Conservation (phyloP, 1,140 invertebrate genomes). For the Tetramorium simillimum region DNA sequence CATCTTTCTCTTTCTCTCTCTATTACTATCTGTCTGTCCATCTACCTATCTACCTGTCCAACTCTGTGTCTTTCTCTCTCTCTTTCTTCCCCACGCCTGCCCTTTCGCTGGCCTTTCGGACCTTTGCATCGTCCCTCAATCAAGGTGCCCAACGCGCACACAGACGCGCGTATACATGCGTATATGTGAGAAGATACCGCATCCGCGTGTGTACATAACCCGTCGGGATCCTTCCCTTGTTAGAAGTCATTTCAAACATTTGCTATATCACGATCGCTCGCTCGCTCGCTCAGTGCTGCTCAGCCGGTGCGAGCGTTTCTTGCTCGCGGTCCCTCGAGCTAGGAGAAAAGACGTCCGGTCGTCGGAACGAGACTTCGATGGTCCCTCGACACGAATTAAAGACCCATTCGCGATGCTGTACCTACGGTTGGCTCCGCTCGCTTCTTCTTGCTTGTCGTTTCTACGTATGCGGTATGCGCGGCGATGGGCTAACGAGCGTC, state of each 20-base stretch:
- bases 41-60: conserved; percentile 43
- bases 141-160: conserved; percentile 46
- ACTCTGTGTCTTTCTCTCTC: conserved; percentile 23
- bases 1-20: neutral
- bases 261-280: conserved; percentile 71
- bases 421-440: neutral
- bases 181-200: neutral
- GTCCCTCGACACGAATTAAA: conserved; percentile 59
- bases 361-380: conserved; percentile 51
- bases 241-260: conserved; percentile 75
- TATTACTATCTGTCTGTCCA: conserved; percentile 38
- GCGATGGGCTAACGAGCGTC: conserved; percentile 38
- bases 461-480: conserved; percentile 36
- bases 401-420: conserved; percentile 42
- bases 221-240: conserved; percentile 68
- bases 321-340: conserved; percentile 51
- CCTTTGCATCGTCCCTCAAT: conserved; percentile 72
- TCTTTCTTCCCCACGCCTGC: neutral
- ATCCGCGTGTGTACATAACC: conserved; percentile 34
- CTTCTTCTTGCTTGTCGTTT: conserved; percentile 42
- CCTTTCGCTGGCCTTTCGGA: conserved; percentile 57
- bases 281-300: conserved; percentile 7
- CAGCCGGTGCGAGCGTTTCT: conserved; percentile 61
- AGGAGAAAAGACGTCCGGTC: conserved; percentile 57
- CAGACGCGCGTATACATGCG: no score